Evolutionary conservation across 2,888 invertebrate species (phyloP).

Genomic region (Beris morrisii): DNA sequence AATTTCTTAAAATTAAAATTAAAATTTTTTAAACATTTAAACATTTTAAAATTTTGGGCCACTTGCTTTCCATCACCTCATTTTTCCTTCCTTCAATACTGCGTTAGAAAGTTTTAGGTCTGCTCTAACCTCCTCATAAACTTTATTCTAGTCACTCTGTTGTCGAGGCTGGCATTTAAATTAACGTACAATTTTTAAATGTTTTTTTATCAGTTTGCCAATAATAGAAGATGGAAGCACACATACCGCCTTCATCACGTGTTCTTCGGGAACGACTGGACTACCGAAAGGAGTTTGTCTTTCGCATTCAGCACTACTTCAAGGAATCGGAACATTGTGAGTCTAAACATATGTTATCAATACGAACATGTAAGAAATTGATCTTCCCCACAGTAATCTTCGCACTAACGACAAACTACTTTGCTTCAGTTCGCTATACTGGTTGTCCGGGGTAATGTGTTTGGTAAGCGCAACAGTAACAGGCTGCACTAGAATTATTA

Average conservation of each 20-base stretch:
- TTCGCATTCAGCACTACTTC: conserved; percentile 47
- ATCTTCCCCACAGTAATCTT: background rate
- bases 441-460: conserved; percentile 41
- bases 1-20: too few species aligned
- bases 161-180: too few species aligned
- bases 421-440: conserved; percentile 44
- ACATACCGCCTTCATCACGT: conserved; percentile 49
- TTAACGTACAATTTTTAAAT: too few species aligned
- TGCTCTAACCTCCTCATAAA: too few species aligned
- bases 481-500: conserved; percentile 32
- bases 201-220: too few species aligned
- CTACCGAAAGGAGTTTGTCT: conserved; percentile 49
- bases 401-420: conserved; percentile 24
- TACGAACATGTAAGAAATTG: background rate
- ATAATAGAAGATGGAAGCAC: conserved; percentile 42
- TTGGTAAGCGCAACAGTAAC: conserved; percentile 22
- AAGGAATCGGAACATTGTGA: background rate
- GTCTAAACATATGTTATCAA: background rate
- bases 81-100: too few species aligned
- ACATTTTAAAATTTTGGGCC: too few species aligned
- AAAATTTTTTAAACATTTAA: too few species aligned
- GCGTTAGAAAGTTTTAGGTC: too few species aligned
- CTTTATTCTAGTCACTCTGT: too few species aligned
- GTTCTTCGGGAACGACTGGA: conserved; percentile 52
- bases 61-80: too few species aligned